Evolutionary conservation across 2,797 vertebrate genomes (phyloP), one percentile per base, ranked within the genome.

Genomic region (Acanthurus leucopareius): DNA sequence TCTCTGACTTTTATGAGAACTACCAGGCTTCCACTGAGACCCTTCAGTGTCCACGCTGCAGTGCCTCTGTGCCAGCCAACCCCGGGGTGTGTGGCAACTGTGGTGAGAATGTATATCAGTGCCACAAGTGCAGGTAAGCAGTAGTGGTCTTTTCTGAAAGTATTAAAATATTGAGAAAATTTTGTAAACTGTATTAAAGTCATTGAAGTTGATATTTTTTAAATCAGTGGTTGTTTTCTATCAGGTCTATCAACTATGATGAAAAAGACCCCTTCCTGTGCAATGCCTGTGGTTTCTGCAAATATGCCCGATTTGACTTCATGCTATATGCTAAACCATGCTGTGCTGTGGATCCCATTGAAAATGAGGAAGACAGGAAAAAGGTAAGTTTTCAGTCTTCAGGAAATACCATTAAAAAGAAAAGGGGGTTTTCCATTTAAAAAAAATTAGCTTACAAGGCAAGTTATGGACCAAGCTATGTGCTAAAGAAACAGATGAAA

Each of bases 221-320:
- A 28, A 73, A 44, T 16, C 35, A 1, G 0, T 69, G 4, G 0
- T 69, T 59, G 2, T 75, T 22, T 53, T 19, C 58, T 68, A 45
- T 59, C 76, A 99, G 98, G 79, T 99, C 98, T 28, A 99, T 99
- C 90, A 99, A 99, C 85, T 99, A 99, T 0, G 98, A 99, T 0
- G 98, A 99, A 90, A 99, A 99, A 89, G 98, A 99, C 71, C 98
- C 98, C 3, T 99, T 99, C 93, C 95, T 99, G 28, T 99, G 98
- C 92, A 99, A 99, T 0, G 98, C 98, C 60, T 99, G 98, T 65
- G 98, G 98, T 48, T 99, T 99, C 94, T 99, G 98, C 91, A 99
- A 99, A 93, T 99, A 99, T 0, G 98, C 98, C 6, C 96, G 98
- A 74, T 99, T 99, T 42, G 98, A 99, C 92, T 99, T 99, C 95